Base-by-base conservation (phyloP, 2,113 vertebrate genomes). In the Urocynchramus pylzowi region DNA sequence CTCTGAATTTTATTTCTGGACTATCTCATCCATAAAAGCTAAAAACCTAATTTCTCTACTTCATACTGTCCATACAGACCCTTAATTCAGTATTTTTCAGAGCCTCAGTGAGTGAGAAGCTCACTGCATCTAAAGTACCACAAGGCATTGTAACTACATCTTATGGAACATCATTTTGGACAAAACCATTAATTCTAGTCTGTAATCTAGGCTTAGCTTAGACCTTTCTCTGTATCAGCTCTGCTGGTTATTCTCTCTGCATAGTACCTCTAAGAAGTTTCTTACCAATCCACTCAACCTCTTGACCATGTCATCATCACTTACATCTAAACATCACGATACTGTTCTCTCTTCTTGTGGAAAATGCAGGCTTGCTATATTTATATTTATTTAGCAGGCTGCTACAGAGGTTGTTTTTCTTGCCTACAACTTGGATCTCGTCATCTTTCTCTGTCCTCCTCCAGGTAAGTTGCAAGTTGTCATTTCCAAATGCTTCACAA, bases 311-410 rank as follows among this genome's bases (percentile, higher is more conserved):
- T 71, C 78, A 94, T 78, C 42, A 70, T 49, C 15, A 35, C 69
- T 74, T 81, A 59, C 10, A 82, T 60, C 65, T 82, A 82, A 84
- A 54, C 65, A 87, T 68, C 70, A 79, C 70, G 76, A 45, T 65
- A 53, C 30, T 73, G 28, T 49, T 91, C 31, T 73, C 41, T 33
- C 61, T 75, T 60, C 31, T 81, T 18, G 28, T 49, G 41, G n/a
- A 87, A 97, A 91, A 91, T 18, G 20, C 31, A 82, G 49, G 44
- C 52, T 75, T 87, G 6, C 12, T 35, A 39, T 87, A 84, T 74
- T 89, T 92, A 83, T 92, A 92, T 87, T 93, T 84, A 86, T 70
- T 94, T 52, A 78, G 73, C 16, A 59, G 33, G 21, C 37, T 86
- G 45, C 71, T 68, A 37, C 9, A 87, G 92, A 89, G 50, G 50